Conservation (phyloP, 2,797 vertebrate species). For the Sebastes dallii region DNA sequence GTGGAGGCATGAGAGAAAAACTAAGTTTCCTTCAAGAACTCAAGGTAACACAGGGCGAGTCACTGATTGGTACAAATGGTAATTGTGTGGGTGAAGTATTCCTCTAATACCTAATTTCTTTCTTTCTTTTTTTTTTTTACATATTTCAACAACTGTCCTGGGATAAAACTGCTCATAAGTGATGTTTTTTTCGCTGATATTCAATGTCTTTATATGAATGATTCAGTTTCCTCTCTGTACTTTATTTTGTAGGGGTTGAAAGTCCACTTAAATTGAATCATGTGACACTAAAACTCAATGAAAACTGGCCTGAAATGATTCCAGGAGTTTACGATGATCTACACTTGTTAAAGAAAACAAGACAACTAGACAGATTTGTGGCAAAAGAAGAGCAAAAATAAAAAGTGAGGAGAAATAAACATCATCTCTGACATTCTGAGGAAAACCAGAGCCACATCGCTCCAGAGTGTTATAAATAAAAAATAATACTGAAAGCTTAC, state of each 20-base stretch:
- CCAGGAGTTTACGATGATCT: not conserved
- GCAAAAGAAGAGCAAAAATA: not conserved
- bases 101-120: not conserved
- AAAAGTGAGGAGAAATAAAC: not conserved
- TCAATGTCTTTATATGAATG: not conserved
- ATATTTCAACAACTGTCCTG: not conserved
- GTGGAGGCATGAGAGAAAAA: too few relatives aligned
- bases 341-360: not conserved
- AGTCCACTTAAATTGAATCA: not conserved
- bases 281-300: not conserved
- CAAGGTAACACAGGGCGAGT: not conserved
- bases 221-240: not conserved
- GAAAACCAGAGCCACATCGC: not conserved
- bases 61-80: not conserved
- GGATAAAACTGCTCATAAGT: too few relatives aligned
- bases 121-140: too few relatives aligned
- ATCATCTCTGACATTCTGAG: not conserved
- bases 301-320: not conserved
- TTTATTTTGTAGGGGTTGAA: not conserved
- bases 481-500: conserved; percentile 70
- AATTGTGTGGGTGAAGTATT: not conserved
- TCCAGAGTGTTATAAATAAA: not conserved
- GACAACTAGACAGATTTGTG: not conserved
- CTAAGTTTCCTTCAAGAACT: too few relatives aligned
- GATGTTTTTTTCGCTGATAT: not conserved